A percentile compares a stretch with the other conserved stretches of the same genome.
These are phyloP conservation scores for Stylophora pistillata DNA, from an alignment of 64 coral and sea anemone species.

Conservation along the genomic window DNA sequence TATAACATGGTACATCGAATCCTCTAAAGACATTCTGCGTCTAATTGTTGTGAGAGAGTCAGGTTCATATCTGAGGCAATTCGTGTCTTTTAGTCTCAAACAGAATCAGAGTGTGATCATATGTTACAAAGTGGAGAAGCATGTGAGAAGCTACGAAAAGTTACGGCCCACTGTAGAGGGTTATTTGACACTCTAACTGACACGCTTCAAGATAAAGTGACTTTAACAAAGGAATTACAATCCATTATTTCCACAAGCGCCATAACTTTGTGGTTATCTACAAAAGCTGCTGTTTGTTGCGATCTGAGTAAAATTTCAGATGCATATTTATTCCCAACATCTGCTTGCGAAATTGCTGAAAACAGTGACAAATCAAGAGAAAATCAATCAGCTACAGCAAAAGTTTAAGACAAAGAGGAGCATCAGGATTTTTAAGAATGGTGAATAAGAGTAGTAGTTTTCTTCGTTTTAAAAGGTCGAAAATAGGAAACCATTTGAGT, in stretches of 20 bases:
- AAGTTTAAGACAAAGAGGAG: conserved; percentile 27
- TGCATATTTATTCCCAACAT: not conserved
- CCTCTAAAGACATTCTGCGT: not conserved
- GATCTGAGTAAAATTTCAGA: not conserved
- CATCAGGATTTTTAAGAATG: conserved; percentile 30
- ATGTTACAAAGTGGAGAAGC: not conserved
- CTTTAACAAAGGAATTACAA: not conserved
- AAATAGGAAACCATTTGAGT: conserved; percentile 38
- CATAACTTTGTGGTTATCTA: not conserved
- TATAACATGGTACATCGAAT: conserved; percentile 42
- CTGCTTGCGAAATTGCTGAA: not conserved
- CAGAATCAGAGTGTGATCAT: not conserved
- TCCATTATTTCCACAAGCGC: not conserved
- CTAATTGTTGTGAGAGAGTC: not conserved
- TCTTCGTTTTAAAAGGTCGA: not conserved
- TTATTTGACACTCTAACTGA: not conserved
- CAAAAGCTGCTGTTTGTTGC: not conserved
- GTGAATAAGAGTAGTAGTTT: conserved; percentile 10
- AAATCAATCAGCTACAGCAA: too few species aligned
- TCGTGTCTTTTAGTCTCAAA: not conserved
- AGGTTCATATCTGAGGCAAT: conserved; percentile 9
- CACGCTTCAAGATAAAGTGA: not conserved
- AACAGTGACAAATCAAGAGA: too few species aligned
- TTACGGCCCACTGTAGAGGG: not conserved
- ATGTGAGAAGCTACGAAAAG: not conserved